phyloP scores from a whole-genome alignment of 2,888 invertebrate genomes.

The Omphaloscelis lunosa region DNA sequence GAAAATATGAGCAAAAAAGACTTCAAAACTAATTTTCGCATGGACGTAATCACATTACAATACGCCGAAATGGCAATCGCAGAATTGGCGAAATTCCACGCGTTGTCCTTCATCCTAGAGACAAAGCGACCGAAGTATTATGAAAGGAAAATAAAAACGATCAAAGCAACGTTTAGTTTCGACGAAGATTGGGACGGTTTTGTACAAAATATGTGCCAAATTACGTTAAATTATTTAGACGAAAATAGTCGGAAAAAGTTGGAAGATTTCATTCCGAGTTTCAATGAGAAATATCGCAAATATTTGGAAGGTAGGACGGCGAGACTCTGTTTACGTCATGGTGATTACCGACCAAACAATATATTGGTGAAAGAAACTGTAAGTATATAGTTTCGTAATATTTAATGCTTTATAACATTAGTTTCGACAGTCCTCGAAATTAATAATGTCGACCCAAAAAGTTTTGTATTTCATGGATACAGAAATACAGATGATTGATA shows the following conservation, averaged over 20 bases:
- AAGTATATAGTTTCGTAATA: slow-evolving; percentile 54
- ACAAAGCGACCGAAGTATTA: slow-evolving; percentile 72
- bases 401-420: not conserved
- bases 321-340: slow-evolving; percentile 71
- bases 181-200: slow-evolving; percentile 63
- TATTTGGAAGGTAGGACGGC: slow-evolving; percentile 60
- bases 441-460: not conserved
- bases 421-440: not conserved
- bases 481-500: not conserved
- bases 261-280: slow-evolving; percentile 54
- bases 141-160: slow-evolving; percentile 65
- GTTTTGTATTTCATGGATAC: not conserved
- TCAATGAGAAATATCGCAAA: slow-evolving; percentile 62
- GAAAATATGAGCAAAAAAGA: slow-evolving; percentile 70
- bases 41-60: slow-evolving; percentile 70
- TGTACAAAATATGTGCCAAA: slow-evolving; percentile 60
- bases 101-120: slow-evolving; percentile 74
- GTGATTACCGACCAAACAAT: slow-evolving; percentile 73
- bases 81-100: slow-evolving; percentile 78
- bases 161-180: slow-evolving; percentile 60
- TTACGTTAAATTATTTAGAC: slow-evolving; percentile 64
- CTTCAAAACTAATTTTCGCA: slow-evolving; percentile 69
- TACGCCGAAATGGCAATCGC: slow-evolving; percentile 72
- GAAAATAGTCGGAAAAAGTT: slow-evolving; percentile 62
- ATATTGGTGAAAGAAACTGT: slow-evolving; percentile 70